Evolutionary conservation across 23 tunicate species (phyloP).

Genomic region (Trididemnum nubilum): DNA sequence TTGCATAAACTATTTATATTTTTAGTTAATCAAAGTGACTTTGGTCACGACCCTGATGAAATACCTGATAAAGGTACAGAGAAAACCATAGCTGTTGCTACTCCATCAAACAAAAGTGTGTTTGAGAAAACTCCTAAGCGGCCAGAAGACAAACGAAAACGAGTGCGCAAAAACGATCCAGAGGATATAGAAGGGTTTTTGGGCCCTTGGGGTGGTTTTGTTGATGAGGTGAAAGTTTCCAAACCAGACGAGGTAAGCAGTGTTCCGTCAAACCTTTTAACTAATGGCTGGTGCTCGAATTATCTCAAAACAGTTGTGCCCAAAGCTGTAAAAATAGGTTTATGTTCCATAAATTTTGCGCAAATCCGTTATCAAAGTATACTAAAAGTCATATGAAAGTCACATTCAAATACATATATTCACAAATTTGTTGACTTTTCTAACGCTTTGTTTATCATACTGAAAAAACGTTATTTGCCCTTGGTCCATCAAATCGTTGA

Average conservation of each 20-base stretch:
- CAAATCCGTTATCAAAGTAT: too few species aligned
- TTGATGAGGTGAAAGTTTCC: slow-evolving; percentile 74
- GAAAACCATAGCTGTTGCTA: not conserved
- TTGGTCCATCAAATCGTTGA: too few species aligned
- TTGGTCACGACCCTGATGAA: slow-evolving; percentile 56
- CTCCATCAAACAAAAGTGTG: slow-evolving; percentile 57
- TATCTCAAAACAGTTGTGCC: too few species aligned
- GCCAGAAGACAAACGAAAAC: slow-evolving; percentile 76
- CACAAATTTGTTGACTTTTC: too few species aligned
- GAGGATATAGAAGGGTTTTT: slow-evolving; percentile 88
- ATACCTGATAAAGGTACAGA: not conserved
- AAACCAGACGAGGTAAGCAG: slow-evolving; percentile 86
- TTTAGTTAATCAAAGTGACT: slow-evolving; percentile 50
- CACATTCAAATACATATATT: not conserved
- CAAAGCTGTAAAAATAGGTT: too few species aligned
- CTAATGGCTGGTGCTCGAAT: too few species aligned
- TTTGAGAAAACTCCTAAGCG: slow-evolving; percentile 71
- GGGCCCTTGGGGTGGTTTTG: slow-evolving; percentile 94
- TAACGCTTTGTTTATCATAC: too few species aligned
- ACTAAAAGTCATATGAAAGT: too few species aligned
- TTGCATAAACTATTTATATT: too few species aligned
- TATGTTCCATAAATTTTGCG: too few species aligned
- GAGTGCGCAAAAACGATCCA: slow-evolving; percentile 82
- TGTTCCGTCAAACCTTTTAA: too few species aligned
- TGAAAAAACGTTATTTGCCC: not conserved